Conservation (phyloP, 2,113 vertebrate genomes). For the Melanerpes aurifrons region DNA sequence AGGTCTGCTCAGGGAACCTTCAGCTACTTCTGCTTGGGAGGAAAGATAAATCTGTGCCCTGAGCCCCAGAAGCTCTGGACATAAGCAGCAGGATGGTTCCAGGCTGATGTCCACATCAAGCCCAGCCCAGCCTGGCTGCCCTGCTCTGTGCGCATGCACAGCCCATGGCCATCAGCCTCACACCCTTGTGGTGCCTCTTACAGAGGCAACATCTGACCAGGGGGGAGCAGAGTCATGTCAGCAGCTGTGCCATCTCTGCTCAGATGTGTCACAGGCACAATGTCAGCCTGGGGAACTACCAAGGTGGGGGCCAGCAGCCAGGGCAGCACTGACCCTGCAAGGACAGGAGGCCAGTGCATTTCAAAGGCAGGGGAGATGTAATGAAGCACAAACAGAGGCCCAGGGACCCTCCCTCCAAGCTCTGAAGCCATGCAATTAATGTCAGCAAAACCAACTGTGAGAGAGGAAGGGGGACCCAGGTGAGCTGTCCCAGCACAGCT, state of each 20-base stretch:
- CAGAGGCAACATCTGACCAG: not conserved
- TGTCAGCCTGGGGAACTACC: not conserved
- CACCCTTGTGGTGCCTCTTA: not conserved
- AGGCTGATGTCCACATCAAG: not conserved
- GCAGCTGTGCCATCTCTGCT: not conserved
- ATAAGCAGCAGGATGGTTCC: not conserved
- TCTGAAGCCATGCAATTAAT: not conserved
- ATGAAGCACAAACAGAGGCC: not conserved
- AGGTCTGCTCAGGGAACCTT: not conserved
- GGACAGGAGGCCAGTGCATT: not conserved
- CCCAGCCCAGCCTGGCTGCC: not conserved
- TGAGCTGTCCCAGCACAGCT: not conserved
- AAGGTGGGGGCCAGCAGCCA: not conserved
- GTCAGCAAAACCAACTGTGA: not conserved
- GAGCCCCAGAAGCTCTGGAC: not conserved
- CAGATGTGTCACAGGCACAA: not conserved
- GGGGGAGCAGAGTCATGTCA: not conserved
- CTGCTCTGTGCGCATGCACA: not conserved
- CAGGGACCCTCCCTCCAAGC: not conserved
- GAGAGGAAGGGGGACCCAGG: not conserved
- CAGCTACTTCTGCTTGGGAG: not conserved
- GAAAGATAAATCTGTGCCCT: not conserved
- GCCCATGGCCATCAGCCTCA: accelerated
- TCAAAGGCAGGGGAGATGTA: not conserved
- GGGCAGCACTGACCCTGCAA: not conserved